These are phyloP conservation scores for Sipunculus nudus DNA, from an alignment of 2,888 invertebrate genomes.

Conservation along the genomic window DNA sequence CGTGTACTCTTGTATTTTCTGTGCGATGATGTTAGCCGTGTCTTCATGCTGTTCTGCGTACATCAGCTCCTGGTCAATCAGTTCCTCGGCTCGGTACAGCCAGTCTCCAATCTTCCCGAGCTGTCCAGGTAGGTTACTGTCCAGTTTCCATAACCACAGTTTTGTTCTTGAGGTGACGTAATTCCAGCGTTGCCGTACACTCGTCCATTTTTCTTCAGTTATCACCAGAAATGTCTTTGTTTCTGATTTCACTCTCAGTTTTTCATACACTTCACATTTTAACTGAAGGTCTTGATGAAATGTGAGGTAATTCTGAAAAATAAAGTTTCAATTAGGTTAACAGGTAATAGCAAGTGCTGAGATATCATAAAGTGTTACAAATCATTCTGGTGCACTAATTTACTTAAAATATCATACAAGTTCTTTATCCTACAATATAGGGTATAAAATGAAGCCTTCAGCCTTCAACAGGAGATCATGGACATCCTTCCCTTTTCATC, in stretches of 20 bases:
- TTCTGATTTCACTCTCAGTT: constrained; percentile 81
- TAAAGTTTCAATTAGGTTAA: no score
- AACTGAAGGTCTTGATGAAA: constrained; percentile 82
- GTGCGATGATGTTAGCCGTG: constrained; percentile 52
- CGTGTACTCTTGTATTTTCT: constrained; percentile 73
- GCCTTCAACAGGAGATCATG: no score
- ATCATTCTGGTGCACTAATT: no score
- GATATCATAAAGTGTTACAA: no score
- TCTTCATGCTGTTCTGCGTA: constrained; percentile 78
- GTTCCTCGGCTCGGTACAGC: constrained; percentile 79
- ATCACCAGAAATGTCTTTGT: constrained; percentile 84
- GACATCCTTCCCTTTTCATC: no score
- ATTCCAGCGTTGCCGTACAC: constrained; percentile 82
- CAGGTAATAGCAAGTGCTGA: no score
- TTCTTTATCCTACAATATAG: no score
- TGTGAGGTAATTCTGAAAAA: constrained; percentile 76
- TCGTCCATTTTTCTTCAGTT: constrained; percentile 85
- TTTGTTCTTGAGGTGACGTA: constrained; percentile 73
- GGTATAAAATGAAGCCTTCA: no score
- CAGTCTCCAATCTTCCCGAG: constrained; percentile 88
- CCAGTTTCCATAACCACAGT: constrained; percentile 87
- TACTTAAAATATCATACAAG: no score
- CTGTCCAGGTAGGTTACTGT: constrained; percentile 85
- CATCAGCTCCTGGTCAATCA: constrained; percentile 49
- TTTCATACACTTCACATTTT: constrained; percentile 78